Conservation (phyloP, 2,797 vertebrate species). For the Malurus leucopterus region DNA sequence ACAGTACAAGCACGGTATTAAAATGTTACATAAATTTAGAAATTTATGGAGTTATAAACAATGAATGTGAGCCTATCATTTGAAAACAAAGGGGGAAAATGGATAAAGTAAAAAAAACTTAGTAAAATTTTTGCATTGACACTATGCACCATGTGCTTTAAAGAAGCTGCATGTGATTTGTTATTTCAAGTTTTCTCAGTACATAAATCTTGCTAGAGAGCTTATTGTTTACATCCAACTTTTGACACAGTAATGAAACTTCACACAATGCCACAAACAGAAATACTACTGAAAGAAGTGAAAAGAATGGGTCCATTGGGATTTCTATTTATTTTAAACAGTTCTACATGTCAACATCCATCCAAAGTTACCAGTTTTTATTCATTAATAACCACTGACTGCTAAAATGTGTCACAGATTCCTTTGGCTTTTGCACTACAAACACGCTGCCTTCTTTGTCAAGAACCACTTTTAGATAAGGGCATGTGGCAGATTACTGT, state of each 20-base stretch:
- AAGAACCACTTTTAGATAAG: slow-evolving; percentile 47
- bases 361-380: neutral
- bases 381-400: slow-evolving; percentile 22
- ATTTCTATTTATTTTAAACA: neutral
- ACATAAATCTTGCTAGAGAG: neutral
- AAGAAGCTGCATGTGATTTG: neutral
- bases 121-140: neutral
- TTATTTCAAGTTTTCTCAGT: neutral
- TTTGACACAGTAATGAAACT: neutral
- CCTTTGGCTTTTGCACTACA: neutral
- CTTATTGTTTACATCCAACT: neutral
- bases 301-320: neutral
- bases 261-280: neutral
- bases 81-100: neutral
- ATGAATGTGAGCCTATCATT: neutral
- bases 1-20: neutral
- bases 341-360: neutral
- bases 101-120: neutral
- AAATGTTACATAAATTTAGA: neutral
- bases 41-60: neutral
- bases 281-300: neutral
- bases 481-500: slow-evolving; percentile 45
- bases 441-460: slow-evolving; percentile 18
- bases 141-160: neutral
- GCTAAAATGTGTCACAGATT: slow-evolving; percentile 36